A percentile compares a stretch with the other conserved stretches of the same genome.
Conservation (phyloP, 2,888 invertebrate species). For the Aphelenchoides bicaudatus region DNA sequence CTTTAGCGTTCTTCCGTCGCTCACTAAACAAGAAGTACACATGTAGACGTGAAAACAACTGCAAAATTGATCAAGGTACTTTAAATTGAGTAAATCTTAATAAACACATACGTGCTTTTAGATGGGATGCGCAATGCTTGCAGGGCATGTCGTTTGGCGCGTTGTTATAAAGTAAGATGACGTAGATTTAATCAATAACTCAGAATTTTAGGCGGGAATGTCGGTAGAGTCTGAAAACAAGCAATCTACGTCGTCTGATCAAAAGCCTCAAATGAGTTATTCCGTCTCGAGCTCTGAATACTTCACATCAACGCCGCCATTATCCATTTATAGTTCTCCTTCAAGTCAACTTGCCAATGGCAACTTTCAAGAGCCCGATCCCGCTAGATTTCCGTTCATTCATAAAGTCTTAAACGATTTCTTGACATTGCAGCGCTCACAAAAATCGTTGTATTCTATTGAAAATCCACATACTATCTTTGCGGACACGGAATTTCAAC, state of each 20-base stretch:
- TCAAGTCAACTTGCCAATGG: neutral
- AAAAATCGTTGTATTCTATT: slow-evolving; percentile 13
- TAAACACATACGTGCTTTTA: too few relatives aligned
- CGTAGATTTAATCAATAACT: too few relatives aligned
- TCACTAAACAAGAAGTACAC: neutral
- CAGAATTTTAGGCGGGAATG: slow-evolving; percentile 6
- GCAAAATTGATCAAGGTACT: slow-evolving; percentile 2
- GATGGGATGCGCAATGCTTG: slow-evolving; percentile 11
- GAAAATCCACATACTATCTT: slow-evolving; percentile 13
- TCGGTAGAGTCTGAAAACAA: slow-evolving; percentile 10
- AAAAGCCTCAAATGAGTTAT: neutral
- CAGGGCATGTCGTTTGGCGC: slow-evolving; percentile 7
- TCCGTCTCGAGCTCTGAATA: neutral
- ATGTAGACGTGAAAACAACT: slow-evolving; percentile 5
- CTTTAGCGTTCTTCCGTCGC: neutral
- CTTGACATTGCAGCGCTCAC: neutral
- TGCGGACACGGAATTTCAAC: neutral
- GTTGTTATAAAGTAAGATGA: too few relatives aligned
- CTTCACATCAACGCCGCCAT: neutral
- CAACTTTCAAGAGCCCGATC: slow-evolving; percentile 2
- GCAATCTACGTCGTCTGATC: neutral
- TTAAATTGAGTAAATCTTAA: too few relatives aligned
- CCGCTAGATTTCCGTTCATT: slow-evolving; percentile 4
- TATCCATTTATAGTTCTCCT: neutral
- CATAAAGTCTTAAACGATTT: slow-evolving; percentile 10